Evolutionary conservation across 2,113 vertebrate genomes (phyloP).

Genomic region (Cacatua alba): DNA sequence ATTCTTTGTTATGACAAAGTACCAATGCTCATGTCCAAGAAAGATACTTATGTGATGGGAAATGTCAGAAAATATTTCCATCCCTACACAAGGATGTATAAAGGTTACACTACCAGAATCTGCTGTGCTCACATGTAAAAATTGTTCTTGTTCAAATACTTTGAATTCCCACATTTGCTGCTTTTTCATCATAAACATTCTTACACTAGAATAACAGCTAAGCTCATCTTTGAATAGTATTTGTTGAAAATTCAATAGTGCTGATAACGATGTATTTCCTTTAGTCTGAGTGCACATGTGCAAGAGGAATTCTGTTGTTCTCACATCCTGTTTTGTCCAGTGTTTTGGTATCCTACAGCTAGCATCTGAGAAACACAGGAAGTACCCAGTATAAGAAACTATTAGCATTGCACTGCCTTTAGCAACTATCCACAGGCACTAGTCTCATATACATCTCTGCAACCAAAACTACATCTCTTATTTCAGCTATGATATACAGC

Average conservation of each 20-base stretch:
- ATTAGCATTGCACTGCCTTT: background rate
- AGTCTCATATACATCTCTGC: background rate
- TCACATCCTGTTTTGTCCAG: background rate
- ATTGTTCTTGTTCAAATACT: background rate
- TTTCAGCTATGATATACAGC: background rate
- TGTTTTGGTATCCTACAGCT: background rate
- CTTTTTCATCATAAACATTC: background rate
- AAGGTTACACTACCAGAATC: background rate
- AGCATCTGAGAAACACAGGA: background rate
- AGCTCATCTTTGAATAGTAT: background rate
- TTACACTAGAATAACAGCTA: background rate
- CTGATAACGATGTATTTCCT: background rate
- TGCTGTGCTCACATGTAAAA: background rate
- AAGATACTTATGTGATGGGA: background rate
- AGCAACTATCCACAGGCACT: background rate
- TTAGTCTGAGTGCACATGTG: background rate
- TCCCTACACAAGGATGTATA: background rate
- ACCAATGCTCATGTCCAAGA: background rate
- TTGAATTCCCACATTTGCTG: background rate
- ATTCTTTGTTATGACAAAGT: background rate
- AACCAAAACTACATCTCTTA: background rate
- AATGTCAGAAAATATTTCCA: background rate
- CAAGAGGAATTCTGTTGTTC: background rate
- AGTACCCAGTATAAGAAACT: background rate
- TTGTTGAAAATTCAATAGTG: background rate